Evolutionary conservation across 2,888 invertebrate species (phyloP), one percentile per base, ranked within the genome.

Genomic region (Formica aserva): DNA sequence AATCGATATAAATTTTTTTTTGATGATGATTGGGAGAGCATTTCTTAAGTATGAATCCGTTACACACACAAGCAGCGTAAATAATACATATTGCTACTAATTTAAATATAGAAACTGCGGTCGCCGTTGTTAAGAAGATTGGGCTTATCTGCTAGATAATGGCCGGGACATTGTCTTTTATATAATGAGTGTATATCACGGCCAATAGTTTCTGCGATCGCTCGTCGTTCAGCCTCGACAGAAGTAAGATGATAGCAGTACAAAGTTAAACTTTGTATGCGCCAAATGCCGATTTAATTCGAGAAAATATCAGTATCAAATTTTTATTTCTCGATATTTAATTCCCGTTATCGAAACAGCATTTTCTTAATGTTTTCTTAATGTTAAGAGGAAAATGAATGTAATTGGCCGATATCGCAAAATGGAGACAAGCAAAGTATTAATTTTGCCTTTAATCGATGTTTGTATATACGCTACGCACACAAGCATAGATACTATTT

Each of bases 81-180:
- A 52, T 22, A 76, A 65, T 52, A 48, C 35, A 29, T 57, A 74
- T 65, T 65, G 38, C 48, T 77, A 4, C 3, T 15, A 55, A 26
- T 77, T 29, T 57, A 77, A 77, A 67, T 67, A 67, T 67, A 66
- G 29, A 66, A 29, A 29, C 65, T 52, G 26, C 35, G 35, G 22
- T 62, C 9, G 32, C 22, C 52, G 38, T 55, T n/a, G 41, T 77
- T 67, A 57, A 57, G 38, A 52, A 52, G 41, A 67, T 77, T 66
- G 41, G 6, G 1, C 6, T 67, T 77, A 77, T 77, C 55, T 67
- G 29, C 5, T 18, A n/a, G 3, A 6, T 29, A n/a, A n/a, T 66
- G 32, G 22, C n/a, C 22, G 29, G 48, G 32, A 67, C 66, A 55
- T 77, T 77, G 66, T 67, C 57, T 66, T 15, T 11, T 35, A 29